These are phyloP conservation scores for Platypus cylindrus DNA, from an alignment of 2,888 invertebrate species.

Conservation along the genomic window DNA sequence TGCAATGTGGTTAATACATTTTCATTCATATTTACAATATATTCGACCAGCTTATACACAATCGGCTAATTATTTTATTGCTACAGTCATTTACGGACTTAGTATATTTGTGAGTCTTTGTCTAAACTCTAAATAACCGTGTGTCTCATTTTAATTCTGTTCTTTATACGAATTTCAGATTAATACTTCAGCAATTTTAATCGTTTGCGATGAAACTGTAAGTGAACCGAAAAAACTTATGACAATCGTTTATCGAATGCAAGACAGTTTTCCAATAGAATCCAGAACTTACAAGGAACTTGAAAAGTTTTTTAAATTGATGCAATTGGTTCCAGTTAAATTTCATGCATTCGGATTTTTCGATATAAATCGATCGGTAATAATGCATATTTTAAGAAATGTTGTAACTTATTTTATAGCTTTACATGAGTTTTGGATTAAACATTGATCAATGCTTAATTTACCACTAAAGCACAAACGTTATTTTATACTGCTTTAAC, in stretches of 20 bases:
- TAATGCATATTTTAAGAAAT: conserved; percentile 10
- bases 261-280: conserved; percentile 11
- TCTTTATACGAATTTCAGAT: not conserved
- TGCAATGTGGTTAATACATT: not conserved
- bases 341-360: conserved; percentile 11
- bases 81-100: not conserved
- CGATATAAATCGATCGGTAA: conserved; percentile 6
- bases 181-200: conserved; percentile 7
- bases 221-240: conserved; percentile 11
- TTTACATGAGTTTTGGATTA: conserved; percentile 9
- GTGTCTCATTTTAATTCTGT: not conserved
- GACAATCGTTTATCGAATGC: conserved; percentile 9
- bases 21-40: not conserved
- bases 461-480: too few species aligned
- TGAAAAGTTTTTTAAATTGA: conserved; percentile 6
- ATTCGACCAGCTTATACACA: not conserved
- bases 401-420: conserved; percentile 13
- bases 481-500: too few species aligned
- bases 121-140: not conserved
- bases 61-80: not conserved
- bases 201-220: conserved; percentile 10
- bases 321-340: conserved; percentile 5
- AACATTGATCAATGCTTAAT: too few species aligned
- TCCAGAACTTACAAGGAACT: conserved; percentile 11
- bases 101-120: not conserved